These are phyloP conservation scores for Hippopotamus amphibius DNA, from an alignment of 2,113 vertebrate genomes.

Conservation along the genomic window DNA sequence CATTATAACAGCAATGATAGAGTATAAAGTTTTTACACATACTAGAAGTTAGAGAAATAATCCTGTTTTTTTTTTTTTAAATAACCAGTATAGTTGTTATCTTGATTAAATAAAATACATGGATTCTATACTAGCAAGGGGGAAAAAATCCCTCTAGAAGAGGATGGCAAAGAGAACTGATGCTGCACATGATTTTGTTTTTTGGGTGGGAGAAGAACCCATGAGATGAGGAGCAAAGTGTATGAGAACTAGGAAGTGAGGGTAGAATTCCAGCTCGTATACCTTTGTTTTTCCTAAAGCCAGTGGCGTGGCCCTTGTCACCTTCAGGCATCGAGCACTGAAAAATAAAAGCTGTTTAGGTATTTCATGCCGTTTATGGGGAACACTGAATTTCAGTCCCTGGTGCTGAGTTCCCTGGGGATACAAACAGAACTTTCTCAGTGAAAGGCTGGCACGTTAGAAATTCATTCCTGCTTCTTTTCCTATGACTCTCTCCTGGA, in stretches of 20 bases:
- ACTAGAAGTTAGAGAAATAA: conserved; percentile 14
- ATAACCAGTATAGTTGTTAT: not conserved
- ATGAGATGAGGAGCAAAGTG: not conserved
- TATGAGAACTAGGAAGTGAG: not conserved
- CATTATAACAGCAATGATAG: not conserved
- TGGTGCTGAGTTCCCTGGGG: conserved; percentile 55
- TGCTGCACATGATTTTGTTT: not conserved
- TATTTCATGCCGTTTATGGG: conserved; percentile 63
- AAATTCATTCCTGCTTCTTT: conserved; percentile 63
- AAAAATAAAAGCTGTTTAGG: conserved; percentile 65
- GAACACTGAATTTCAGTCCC: conserved; percentile 68
- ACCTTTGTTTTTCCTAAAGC: conserved; percentile 17
- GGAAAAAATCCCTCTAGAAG: not conserved
- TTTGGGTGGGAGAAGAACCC: not conserved
- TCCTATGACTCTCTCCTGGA: conserved; percentile 46
- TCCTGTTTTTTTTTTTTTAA: not conserved
- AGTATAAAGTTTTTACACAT: not conserved
- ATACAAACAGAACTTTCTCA: conserved; percentile 69
- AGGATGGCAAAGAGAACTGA: not conserved
- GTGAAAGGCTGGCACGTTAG: conserved; percentile 61
- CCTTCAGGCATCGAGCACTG: conserved; percentile 24
- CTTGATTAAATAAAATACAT: conserved; percentile 6
- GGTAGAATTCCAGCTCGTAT: not conserved
- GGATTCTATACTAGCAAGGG: not conserved
- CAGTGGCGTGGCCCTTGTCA: not conserved